Base-by-base conservation (phyloP, 2,113 vertebrate genomes). In the Rhineura floridana region DNA sequence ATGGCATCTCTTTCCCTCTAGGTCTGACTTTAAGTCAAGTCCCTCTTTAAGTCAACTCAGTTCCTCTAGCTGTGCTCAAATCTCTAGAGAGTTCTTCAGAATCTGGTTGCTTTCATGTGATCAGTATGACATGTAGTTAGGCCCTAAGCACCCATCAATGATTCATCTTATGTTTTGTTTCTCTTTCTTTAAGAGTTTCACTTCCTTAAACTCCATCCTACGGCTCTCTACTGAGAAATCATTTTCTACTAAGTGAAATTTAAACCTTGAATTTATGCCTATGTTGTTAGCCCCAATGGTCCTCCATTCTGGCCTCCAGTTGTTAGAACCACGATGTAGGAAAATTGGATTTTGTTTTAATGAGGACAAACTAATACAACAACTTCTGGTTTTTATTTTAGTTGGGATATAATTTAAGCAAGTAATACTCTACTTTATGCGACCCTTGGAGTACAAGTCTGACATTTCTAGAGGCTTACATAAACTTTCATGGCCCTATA, bases 401-500 rank as follows among this genome's bases (percentile, higher is more conserved):
- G 85, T 79, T 93, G 55, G 67, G 28, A 39, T 87, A 59, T 81
- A 87, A 87, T 83, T 92, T 91, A 88, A 82, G 81, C 88, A 76
- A 90, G 62, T 89, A 91, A 92, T 90, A 52, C 3, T 83, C 75
- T 39, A 2, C 93, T 96, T 95, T 92, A 91, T 87, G 55, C 52
- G 67, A 76, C 62, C 83, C 89, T 89, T 92, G 82, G 82, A 92
- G 80, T 84, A 39, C 83, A 92, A 52, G 80, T 93, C 63, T 96
- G 95, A 91, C 84, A 85, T 65, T 94, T 95, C 91, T 91, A 87
- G 62, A 93, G 93, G 94, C 90, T 93, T 93, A 59, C 0, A 91
- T 92, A 94, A 95, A 94, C 83, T 94, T 95, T 93, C 81, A 92
- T 88, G 90, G 81, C 84, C 87, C 84, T 65, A 7, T 90, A 94